Evolutionary conservation across 2,888 invertebrate species (phyloP).

Genomic region (Criorhina ranunculi): DNA sequence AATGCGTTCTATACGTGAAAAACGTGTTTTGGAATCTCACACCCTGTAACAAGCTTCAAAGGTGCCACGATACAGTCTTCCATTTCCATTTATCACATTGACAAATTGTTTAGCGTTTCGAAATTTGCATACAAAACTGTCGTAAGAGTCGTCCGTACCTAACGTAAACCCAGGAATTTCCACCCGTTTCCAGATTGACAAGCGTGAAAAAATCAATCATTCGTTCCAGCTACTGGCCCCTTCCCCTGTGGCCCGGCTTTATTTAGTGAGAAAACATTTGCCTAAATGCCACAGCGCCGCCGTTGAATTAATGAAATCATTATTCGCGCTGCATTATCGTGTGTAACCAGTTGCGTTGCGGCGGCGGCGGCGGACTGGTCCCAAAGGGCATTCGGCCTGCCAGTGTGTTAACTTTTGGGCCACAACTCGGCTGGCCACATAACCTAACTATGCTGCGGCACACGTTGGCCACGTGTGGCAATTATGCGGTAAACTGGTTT

Average conservation of each 20-base stretch:
- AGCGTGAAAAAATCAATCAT: no score
- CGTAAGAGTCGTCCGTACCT: no score
- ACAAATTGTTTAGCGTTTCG: no score
- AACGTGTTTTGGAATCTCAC: no score
- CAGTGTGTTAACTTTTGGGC: slow-evolving; percentile 44
- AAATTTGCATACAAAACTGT: no score
- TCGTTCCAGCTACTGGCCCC: no score
- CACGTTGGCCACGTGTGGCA: slow-evolving; percentile 81
- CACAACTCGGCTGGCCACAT: slow-evolving; percentile 61
- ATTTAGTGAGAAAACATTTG: slow-evolving; percentile 84
- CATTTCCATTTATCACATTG: no score
- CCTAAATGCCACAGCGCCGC: slow-evolving; percentile 69
- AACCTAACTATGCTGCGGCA: slow-evolving; percentile 47
- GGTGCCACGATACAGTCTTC: no score
- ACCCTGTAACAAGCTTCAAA: no score
- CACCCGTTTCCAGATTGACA: no score
- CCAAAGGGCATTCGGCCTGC: slow-evolving; percentile 42
- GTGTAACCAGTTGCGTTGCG: slow-evolving; percentile 73
- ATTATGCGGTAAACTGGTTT: slow-evolving; percentile 84
- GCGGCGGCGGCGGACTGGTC: slow-evolving; percentile 50
- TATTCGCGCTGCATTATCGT: slow-evolving; percentile 71
- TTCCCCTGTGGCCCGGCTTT: slow-evolving; percentile 76
- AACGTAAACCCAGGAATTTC: no score
- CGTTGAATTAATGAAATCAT: slow-evolving; percentile 71
- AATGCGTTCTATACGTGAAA: no score